phyloP scores from a whole-genome alignment of 1,140 invertebrate genomes.

The Drosophila paulistorum region DNA sequence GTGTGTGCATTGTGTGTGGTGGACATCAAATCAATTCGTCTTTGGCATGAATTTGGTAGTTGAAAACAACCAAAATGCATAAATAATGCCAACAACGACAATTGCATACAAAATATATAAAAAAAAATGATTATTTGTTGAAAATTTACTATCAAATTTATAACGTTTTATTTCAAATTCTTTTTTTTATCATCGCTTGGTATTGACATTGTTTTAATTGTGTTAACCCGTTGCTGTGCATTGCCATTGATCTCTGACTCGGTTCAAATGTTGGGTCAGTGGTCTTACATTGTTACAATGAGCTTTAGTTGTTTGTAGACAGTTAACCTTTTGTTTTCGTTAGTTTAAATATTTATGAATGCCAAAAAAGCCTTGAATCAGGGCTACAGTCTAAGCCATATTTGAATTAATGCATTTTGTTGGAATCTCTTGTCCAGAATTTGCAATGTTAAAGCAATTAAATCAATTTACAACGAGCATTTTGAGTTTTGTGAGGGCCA shows the following conservation, averaged over 20 bases:
- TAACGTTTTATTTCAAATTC: neutral
- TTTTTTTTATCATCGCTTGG: neutral
- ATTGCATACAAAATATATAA: constrained; percentile 53
- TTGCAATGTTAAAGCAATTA: constrained; percentile 70
- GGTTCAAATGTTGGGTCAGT: constrained; percentile 18
- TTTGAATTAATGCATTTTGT: constrained; percentile 30
- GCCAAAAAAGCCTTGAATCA: constrained; percentile 37
- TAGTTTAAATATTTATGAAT: constrained; percentile 24
- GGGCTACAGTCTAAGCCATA: constrained; percentile 21
- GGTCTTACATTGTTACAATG: constrained; percentile 53
- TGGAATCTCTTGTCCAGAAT: constrained; percentile 31
- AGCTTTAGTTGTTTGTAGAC: constrained; percentile 29
- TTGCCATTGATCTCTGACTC: constrained; percentile 3
- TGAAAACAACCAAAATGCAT: constrained; percentile 59
- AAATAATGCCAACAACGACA: constrained; percentile 53
- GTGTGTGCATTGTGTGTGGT: constrained; percentile 28
- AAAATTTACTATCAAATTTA: constrained; percentile 28
- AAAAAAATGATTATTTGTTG: no score
- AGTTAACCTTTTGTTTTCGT: constrained; percentile 50
- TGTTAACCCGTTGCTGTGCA: constrained; percentile 8
- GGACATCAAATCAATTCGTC: constrained; percentile 51
- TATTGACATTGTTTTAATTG: constrained; percentile 8
- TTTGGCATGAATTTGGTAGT: constrained; percentile 68
- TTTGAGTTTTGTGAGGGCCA: constrained; percentile 25
- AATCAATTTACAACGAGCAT: constrained; percentile 29